Evolutionary conservation across 2,888 invertebrate genomes (phyloP), one percentile per base, ranked within the genome.

Genomic region (Junonia oenone): DNA sequence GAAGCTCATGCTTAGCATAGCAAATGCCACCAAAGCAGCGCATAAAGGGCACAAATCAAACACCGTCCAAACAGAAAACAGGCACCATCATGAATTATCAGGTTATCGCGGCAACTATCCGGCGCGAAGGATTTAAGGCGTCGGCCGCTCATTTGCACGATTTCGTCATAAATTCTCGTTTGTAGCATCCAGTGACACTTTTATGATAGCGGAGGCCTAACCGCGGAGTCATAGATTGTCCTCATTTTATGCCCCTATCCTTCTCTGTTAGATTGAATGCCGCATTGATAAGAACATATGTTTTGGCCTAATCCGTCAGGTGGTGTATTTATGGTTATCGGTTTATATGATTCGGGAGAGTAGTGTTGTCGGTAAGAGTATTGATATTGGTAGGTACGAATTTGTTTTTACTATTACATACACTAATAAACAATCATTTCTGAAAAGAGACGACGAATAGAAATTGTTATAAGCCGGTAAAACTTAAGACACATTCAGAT

Each of bases 131-230:
- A 83, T 83, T 83, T 81, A 81, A 83, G 73, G 73, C 73, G 73
- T 77, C 72, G 75, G 64, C 67, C 73, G 72, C 81, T 88, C 85
- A 88, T 88, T 89, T 89, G 85, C 85, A 85, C 84, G 78, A 73
- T 65, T 69, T 67, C 64, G 61, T 70, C 76, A 75, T 89, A 84
- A 81, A 87, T 89, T 77, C 87, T 87, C 84, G 84, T 86, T 88
- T 87, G 85, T 73, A 78, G 74, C 73, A 75, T 71, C 76, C 69
- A 68, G 69, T 82, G 88, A 88, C 88, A 87, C 81, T 86, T 89
- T 89, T 88, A 89, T 87, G 85, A 86, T 85, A 78, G 75, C 71
- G 69, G 51, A 59, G 54, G 58, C 60, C 54, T 57, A 53, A 49
- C 53, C 54, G 45, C 45, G 56, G 51, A 47, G 19, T 47, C 47